Evolutionary conservation across 2,113 vertebrate genomes (phyloP).

Genomic region (Gulo gulo): DNA sequence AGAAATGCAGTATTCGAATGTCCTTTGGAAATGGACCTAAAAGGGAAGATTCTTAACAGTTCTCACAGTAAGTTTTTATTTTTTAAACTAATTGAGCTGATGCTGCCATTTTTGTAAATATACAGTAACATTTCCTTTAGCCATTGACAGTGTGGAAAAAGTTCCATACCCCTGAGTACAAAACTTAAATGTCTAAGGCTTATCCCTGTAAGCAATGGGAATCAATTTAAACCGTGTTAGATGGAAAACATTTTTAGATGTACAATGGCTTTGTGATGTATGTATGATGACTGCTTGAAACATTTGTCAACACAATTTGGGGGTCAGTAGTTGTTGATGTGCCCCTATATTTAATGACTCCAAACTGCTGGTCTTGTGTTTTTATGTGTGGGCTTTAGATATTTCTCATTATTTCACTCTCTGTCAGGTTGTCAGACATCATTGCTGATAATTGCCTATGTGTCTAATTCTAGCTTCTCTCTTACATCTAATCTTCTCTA

Average conservation of each 20-base stretch:
- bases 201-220: neutral
- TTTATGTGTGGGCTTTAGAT: neutral
- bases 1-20: neutral
- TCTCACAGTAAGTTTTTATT: neutral
- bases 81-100: neutral
- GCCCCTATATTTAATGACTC: neutral
- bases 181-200: conserved; percentile 18
- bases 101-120: neutral
- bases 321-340: neutral
- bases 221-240: neutral
- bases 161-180: neutral
- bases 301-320: neutral
- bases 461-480: conserved; percentile 8
- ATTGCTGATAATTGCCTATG: neutral
- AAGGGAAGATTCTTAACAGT: conserved; percentile 1
- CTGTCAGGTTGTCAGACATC: conserved; percentile 32
- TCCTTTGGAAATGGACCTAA: neutral
- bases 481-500: neutral
- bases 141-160: neutral
- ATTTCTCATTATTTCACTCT: neutral
- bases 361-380: neutral
- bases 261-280: neutral
- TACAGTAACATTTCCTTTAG: neutral
- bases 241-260: neutral
- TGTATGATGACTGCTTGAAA: neutral